Evolutionary conservation across 1,140 invertebrate species (phyloP).

Genomic region (Oryzaephilus surinamensis): DNA sequence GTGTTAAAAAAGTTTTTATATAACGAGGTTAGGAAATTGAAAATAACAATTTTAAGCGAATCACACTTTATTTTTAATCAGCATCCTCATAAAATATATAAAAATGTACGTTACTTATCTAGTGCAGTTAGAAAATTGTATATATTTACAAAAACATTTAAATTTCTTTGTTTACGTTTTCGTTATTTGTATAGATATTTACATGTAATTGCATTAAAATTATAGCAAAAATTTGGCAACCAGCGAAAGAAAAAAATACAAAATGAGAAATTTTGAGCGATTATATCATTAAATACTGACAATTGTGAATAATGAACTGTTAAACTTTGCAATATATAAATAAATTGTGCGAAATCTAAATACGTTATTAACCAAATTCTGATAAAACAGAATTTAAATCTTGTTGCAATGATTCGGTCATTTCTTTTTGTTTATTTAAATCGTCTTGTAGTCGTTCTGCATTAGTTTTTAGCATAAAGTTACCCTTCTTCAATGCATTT

Average conservation of each 20-base stretch:
- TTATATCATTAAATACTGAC: no score
- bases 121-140: neutral
- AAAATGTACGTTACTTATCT: neutral
- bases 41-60: conserved; percentile 2
- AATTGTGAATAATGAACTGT: no score
- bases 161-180: neutral
- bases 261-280: neutral
- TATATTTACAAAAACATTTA: neutral
- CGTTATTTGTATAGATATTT: neutral
- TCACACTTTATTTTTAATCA: conserved; percentile 13
- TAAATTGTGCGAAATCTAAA: no score
- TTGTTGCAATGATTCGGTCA: conserved; percentile 62
- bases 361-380: conserved; percentile 48
- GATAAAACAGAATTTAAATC: conserved; percentile 72
- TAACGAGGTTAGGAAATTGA: no score
- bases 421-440: conserved; percentile 67
- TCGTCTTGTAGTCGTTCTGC: conserved; percentile 77
- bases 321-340: no score
- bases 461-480: conserved; percentile 73
- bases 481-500: conserved; percentile 71
- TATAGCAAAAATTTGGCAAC: no score
- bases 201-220: neutral
- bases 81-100: conserved; percentile 12
- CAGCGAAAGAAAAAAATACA: neutral
- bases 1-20: conserved; percentile 2